These are phyloP conservation scores for Ectobius pallidus DNA, from an alignment of 2,888 invertebrate species.

Conservation along the genomic window DNA sequence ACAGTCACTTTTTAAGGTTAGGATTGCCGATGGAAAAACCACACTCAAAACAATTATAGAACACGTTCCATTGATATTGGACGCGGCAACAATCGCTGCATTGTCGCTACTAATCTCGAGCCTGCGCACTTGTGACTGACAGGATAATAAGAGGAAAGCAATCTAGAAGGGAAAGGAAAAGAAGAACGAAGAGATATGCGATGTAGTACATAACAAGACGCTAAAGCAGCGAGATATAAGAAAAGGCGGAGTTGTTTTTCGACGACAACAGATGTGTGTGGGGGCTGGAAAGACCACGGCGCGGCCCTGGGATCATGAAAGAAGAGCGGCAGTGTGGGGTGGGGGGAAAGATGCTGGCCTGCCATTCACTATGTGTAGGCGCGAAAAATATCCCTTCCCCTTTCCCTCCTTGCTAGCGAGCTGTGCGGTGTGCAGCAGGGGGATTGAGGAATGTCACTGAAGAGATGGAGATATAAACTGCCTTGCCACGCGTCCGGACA, in stretches of 20 bases:
- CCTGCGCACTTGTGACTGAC: conserved; percentile 10
- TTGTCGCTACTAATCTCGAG: neutral
- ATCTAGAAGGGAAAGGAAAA: no score
- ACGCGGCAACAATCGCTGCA: conserved; percentile 13
- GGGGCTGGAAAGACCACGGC: neutral
- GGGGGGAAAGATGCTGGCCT: neutral
- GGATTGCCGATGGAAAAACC: no score
- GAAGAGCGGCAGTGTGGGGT: neutral
- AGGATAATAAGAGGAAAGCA: neutral
- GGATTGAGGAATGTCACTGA: conserved; percentile 9
- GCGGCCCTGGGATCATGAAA: neutral
- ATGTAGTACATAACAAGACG: conserved; percentile 13
- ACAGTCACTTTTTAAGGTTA: neutral
- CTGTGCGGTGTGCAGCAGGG: no score
- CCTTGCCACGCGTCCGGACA: conserved; percentile 5
- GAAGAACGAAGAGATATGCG: neutral
- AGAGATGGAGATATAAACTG: conserved; percentile 12
- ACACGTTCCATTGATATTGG: neutral
- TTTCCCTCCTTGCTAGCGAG: neutral
- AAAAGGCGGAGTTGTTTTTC: conserved; percentile 23
- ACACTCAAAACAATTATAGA: neutral
- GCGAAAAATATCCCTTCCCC: conserved; percentile 20
- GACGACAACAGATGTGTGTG: conserved; percentile 14
- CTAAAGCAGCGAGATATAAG: conserved; percentile 12
- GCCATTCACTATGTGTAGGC: conserved; percentile 29